These are phyloP conservation scores for Deilephila elpenor DNA, from an alignment of 2,888 invertebrate species.

Conservation along the genomic window DNA sequence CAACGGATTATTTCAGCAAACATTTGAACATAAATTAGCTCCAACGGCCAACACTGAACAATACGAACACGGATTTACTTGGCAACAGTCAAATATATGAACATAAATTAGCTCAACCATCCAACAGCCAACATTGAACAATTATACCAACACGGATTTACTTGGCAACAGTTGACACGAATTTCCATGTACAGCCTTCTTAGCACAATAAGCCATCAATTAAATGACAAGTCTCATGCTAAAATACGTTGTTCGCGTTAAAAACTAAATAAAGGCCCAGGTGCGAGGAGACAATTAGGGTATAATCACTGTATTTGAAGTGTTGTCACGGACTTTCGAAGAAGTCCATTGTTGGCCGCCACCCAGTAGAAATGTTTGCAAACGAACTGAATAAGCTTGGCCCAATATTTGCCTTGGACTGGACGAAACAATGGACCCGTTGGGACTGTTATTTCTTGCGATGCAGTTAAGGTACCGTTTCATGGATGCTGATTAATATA, in stretches of 20 bases:
- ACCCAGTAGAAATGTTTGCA: slow-evolving; percentile 82
- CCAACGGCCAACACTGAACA: slow-evolving; percentile 15
- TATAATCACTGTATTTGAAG: slow-evolving; percentile 81
- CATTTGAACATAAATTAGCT: slow-evolving; percentile 7
- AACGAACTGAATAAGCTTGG: slow-evolving; percentile 74
- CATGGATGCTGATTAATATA: slow-evolving; percentile 34
- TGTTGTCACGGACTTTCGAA: slow-evolving; percentile 79
- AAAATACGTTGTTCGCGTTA: slow-evolving; percentile 71
- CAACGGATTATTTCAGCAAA: slow-evolving; percentile 1
- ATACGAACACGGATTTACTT: background rate
- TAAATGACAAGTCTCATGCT: slow-evolving; percentile 52
- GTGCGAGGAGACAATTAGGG: slow-evolving; percentile 77
- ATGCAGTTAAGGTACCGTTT: slow-evolving; percentile 62
- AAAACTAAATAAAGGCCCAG: slow-evolving; percentile 79
- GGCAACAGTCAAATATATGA: slow-evolving; percentile 7
- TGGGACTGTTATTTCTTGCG: slow-evolving; percentile 77
- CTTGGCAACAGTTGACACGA: slow-evolving; percentile 11
- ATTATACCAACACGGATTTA: background rate
- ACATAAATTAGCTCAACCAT: slow-evolving; percentile 4
- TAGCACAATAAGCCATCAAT: slow-evolving; percentile 65
- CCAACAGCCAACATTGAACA: slow-evolving; percentile 15
- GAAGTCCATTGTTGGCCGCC: slow-evolving; percentile 77
- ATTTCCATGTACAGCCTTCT: slow-evolving; percentile 45
- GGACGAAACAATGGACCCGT: slow-evolving; percentile 79
- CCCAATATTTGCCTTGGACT: slow-evolving; percentile 82